Conservation (phyloP, 37 sponge, comb jelly and placozoan genomes). For the Diacarnus erythraeanus region DNA sequence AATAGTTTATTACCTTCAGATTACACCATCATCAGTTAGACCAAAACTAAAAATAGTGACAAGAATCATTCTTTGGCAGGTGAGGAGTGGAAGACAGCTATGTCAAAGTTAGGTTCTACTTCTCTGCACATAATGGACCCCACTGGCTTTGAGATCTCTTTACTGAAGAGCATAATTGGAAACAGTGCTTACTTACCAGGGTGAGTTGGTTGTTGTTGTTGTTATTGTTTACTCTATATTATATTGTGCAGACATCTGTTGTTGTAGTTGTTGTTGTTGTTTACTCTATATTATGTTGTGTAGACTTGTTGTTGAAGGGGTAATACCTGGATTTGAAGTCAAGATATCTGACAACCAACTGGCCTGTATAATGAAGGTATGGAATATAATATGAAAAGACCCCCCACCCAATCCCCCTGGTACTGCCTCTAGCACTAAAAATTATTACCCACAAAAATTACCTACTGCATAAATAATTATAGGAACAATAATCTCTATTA, state of each 20-base stretch:
- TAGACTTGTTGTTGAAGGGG: constrained; percentile 44
- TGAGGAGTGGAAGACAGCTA: constrained; percentile 59
- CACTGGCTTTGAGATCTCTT: constrained; percentile 44
- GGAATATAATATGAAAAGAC: too few species aligned
- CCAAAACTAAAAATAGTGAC: too few species aligned
- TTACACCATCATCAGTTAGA: too few species aligned
- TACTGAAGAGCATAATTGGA: constrained; percentile 61
- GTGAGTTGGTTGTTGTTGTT: constrained; percentile 20
- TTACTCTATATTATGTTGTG: neutral
- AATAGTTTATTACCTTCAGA: too few species aligned
- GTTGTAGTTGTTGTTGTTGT: neutral
- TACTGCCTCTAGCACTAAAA: too few species aligned
- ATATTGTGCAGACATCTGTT: neutral
- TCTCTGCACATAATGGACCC: constrained; percentile 61
- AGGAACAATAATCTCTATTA: too few species aligned
- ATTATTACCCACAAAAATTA: too few species aligned
- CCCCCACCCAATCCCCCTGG: too few species aligned
- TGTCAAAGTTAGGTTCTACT: constrained; percentile 6
- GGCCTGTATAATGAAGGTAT: constrained; percentile 37
- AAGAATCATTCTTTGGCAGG: constrained; percentile 29
- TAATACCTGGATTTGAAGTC: constrained; percentile 42
- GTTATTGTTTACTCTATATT: neutral
- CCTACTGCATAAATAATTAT: too few species aligned
- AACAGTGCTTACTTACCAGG: constrained; percentile 68
- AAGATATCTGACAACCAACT: constrained; percentile 53